These are phyloP conservation scores for Gadus chalcogrammus DNA, from an alignment of 2,113 vertebrate genomes.

Conservation along the genomic window DNA sequence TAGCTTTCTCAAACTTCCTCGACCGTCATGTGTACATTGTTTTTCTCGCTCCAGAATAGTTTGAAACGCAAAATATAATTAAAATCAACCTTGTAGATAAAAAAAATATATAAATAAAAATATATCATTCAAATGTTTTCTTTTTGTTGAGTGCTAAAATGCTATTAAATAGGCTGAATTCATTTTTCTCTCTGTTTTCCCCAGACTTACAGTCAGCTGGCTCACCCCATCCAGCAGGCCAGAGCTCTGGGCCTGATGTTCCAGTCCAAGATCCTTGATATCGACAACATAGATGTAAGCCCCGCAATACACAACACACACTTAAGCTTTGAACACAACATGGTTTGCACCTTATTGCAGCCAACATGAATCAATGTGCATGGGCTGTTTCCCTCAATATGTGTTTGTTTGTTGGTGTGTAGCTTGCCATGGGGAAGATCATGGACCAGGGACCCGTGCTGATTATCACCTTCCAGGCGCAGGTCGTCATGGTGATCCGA, in stretches of 20 bases:
- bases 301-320: background rate
- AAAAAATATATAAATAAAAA: too few relatives aligned
- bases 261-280: slow-evolving; percentile 89
- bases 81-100: too few relatives aligned
- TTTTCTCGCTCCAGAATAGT: too few relatives aligned
- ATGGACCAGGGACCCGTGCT: slow-evolving; percentile 97
- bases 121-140: too few relatives aligned
- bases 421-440: slow-evolving; percentile 97
- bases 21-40: too few relatives aligned
- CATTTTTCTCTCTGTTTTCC: background rate
- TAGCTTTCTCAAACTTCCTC: too few relatives aligned
- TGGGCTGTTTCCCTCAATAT: background rate
- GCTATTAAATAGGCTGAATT: too few relatives aligned
- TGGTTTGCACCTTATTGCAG: too few relatives aligned
- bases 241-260: slow-evolving; percentile 85
- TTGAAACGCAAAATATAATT: too few relatives aligned
- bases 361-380: too few relatives aligned
- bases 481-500: slow-evolving; percentile 90
- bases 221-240: slow-evolving; percentile 92
- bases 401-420: slow-evolving; percentile 11
- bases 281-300: slow-evolving; percentile 94
- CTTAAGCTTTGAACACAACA: too few relatives aligned
- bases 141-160: too few relatives aligned
- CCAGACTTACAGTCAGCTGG: slow-evolving; percentile 93
- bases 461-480: slow-evolving; percentile 96